A percentile compares a stretch with the other conserved stretches of the same genome.
Conservation (phyloP, 2,888 invertebrate species). For the Neoaliturus tenellus region DNA sequence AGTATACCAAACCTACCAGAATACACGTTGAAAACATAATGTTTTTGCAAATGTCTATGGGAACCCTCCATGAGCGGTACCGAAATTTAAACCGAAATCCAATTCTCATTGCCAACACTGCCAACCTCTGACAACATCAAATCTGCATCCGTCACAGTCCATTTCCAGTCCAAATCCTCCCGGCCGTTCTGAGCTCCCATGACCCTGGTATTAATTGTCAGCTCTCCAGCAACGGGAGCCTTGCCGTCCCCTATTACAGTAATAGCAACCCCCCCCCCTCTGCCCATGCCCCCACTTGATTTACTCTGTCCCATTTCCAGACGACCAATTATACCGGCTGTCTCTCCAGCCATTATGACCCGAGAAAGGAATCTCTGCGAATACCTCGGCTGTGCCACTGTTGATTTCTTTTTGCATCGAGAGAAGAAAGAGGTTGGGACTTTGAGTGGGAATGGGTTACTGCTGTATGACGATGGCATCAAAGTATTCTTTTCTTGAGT, state of each 20-base stretch:
- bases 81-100: too few relatives aligned
- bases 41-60: too few relatives aligned
- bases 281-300: slow-evolving; percentile 28
- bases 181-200: neutral
- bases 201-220: slow-evolving; percentile 44
- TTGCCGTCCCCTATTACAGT: slow-evolving; percentile 42
- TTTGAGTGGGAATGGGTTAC: too few relatives aligned
- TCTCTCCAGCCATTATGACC: slow-evolving; percentile 27
- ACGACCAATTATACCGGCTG: slow-evolving; percentile 39
- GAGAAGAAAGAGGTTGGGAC: neutral
- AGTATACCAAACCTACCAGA: too few relatives aligned
- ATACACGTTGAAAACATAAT: too few relatives aligned
- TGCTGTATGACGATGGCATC: too few relatives aligned
- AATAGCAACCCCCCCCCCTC: slow-evolving; percentile 16
- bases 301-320: slow-evolving; percentile 51
- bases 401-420: neutral
- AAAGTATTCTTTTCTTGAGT: too few relatives aligned
- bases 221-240: slow-evolving; percentile 29
- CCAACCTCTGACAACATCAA: too few relatives aligned
- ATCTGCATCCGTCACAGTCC: too few relatives aligned
- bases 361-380: slow-evolving; percentile 36
- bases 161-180: neutral
- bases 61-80: too few relatives aligned
- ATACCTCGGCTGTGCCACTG: neutral
- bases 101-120: too few relatives aligned